phyloP scores from a whole-genome alignment of 2,888 invertebrate species.

The Habroteleia sp. region DNA sequence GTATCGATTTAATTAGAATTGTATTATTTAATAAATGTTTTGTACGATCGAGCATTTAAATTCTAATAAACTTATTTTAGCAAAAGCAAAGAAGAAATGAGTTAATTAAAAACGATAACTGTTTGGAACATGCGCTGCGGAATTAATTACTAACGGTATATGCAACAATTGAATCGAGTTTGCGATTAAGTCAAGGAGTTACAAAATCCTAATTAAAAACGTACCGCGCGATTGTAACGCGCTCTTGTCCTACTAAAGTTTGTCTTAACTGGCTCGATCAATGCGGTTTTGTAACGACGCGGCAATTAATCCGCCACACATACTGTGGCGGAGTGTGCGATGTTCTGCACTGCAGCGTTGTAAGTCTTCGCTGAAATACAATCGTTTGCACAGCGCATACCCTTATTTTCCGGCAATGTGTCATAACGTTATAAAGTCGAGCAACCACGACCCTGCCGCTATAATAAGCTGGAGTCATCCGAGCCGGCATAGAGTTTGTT shows the following conservation, averaged over 20 bases:
- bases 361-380: slow-evolving; percentile 30
- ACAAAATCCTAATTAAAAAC: slow-evolving; percentile 36
- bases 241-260: slow-evolving; percentile 29
- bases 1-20: too few relatives aligned
- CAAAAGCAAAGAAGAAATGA: background rate
- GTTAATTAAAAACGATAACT: slow-evolving; percentile 10
- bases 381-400: slow-evolving; percentile 25
- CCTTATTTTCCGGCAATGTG: slow-evolving; percentile 41
- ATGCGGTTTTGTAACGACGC: slow-evolving; percentile 21
- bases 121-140: background rate
- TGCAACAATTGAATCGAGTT: slow-evolving; percentile 22
- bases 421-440: slow-evolving; percentile 51
- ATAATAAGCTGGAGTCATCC: slow-evolving; percentile 33
- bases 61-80: background rate
- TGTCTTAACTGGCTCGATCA: slow-evolving; percentile 32
- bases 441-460: slow-evolving; percentile 38
- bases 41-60: background rate
- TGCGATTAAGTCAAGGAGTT: slow-evolving; percentile 28
- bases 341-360: slow-evolving; percentile 33
- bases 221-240: slow-evolving; percentile 15
- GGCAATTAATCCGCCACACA: slow-evolving; percentile 39
- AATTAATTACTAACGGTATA: slow-evolving; percentile 16
- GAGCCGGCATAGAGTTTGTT: slow-evolving; percentile 37
- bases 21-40: too few relatives aligned
- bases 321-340: slow-evolving; percentile 22